Base-by-base conservation (phyloP, 2,797 vertebrate species). In the Mallotus villosus region DNA sequence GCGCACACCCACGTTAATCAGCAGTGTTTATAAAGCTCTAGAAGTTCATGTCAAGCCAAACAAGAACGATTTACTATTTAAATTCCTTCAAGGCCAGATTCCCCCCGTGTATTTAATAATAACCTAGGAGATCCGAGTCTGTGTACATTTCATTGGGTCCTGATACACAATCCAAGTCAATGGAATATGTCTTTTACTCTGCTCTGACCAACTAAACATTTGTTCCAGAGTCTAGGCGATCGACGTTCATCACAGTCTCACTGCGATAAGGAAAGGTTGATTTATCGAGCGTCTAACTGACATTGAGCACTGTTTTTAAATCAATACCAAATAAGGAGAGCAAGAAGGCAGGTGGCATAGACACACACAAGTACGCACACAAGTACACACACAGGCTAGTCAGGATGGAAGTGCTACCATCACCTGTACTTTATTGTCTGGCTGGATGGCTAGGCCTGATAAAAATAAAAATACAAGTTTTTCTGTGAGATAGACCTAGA, bases 281-380 rank as follows among this genome's bases (percentile, higher is more conserved):
- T 51, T 51, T 16, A 51, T 4, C 3, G 17, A 51, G 17, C 14
- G 5, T 51, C 49, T 19, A 51, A 16, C 49, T 4, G 12, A 51
- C 14, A 19, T 51, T 37, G 34, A 37, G 34, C 8, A 7, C 8
- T 37, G 34, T 37, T 37, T 37, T 37, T 11, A 37, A 37, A 37
- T 11, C 34, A 37, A 37, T 37, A 37, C 34, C 34, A 37, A 37
- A 37, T 37, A 37, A 37, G 34, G 34, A 37, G 34, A 37, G 7
- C 9, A 37, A 37, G 2, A 49, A 55, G 49, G 71, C 64, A 60
- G 59, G 65, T 29, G 65, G 59, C 19, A 60, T 22, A 49, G 53
- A n/a, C 63, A 19, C 71, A 19, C 53, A 22, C 64, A 62, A 25
- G 60, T n/a, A 51, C 55, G 27, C 63, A 67, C 37, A 67, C 27